A percentile compares a stretch with the other conserved stretches of the same genome.
phyloP scores from a whole-genome alignment of 37 sponge, comb jelly and placozoan species.

The Lycopodina hypogea region DNA sequence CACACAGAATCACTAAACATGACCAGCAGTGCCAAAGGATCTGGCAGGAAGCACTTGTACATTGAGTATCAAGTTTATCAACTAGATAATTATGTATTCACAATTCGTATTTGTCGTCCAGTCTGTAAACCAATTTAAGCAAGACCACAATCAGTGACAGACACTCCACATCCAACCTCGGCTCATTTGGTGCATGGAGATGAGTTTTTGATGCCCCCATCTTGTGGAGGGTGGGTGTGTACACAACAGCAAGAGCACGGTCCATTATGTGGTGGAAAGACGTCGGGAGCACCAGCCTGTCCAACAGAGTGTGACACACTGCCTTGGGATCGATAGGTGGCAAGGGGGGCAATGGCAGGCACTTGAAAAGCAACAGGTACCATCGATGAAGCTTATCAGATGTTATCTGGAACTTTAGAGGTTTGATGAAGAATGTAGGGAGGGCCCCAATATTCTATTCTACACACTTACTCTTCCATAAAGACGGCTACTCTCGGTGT shows the following conservation, averaged over 20 bases:
- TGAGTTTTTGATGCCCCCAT: neutral
- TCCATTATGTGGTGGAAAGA: conserved; percentile 30
- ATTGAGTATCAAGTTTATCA: too few relatives aligned
- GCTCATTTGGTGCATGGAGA: neutral
- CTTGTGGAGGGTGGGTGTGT: neutral
- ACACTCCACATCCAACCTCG: conserved; percentile 43
- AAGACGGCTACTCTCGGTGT: neutral
- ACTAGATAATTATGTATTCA: neutral
- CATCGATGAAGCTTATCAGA: conserved; percentile 4
- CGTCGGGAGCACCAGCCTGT: conserved; percentile 28
- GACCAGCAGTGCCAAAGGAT: too few relatives aligned
- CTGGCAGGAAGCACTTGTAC: too few relatives aligned
- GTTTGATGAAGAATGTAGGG: neutral
- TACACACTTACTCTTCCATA: conserved; percentile 17
- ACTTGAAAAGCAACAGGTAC: neutral
- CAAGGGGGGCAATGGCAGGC: conserved; percentile 15
- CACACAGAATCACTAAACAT: too few relatives aligned
- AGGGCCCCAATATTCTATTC: too few relatives aligned
- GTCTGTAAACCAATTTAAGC: conserved; percentile 40
- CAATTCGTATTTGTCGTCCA: conserved; percentile 57
- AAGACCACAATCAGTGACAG: conserved; percentile 40
- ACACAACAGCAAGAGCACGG: conserved; percentile 7
- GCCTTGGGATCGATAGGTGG: conserved; percentile 5
- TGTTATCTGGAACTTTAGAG: conserved; percentile 1
- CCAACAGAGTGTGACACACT: conserved; percentile 33